phyloP scores from a whole-genome alignment of 1,140 invertebrate genomes.

The Chionoecetes opilio region DNA sequence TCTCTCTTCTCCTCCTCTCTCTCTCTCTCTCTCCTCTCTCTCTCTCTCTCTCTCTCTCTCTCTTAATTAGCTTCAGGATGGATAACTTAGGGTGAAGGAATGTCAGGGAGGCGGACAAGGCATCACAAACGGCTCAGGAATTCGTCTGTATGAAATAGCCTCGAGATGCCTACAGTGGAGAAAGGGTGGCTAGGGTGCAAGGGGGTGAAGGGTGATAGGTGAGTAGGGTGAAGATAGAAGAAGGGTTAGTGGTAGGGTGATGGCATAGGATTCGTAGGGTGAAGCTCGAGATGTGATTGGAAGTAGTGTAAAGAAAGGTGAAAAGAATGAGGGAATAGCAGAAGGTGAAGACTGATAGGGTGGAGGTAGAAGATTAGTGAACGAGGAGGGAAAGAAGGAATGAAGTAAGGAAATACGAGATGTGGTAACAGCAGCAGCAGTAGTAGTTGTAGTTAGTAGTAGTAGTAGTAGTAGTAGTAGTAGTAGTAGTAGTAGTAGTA shows the following conservation, averaged over 20 bases:
- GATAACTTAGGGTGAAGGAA: neutral
- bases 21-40: neutral
- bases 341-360: neutral
- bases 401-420: neutral
- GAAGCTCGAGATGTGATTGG: no score
- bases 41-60: slow-evolving; percentile 13
- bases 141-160: neutral
- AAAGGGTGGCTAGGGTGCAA: neutral
- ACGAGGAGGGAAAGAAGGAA: neutral
- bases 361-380: neutral
- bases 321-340: no score
- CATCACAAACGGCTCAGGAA: neutral
- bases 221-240: neutral
- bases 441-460: no score
- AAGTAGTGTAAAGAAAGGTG: neutral
- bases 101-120: neutral
- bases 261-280: no score
- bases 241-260: no score
- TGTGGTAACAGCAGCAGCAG: no score
- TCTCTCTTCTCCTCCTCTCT: slow-evolving; percentile 7
- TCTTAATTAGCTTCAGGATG: neutral
- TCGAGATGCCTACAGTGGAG: neutral
- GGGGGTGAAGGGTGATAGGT: neutral
- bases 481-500: no score
- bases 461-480: no score